Conservation (phyloP, 2,113 vertebrate genomes). For the Bubo scandiacus region DNA sequence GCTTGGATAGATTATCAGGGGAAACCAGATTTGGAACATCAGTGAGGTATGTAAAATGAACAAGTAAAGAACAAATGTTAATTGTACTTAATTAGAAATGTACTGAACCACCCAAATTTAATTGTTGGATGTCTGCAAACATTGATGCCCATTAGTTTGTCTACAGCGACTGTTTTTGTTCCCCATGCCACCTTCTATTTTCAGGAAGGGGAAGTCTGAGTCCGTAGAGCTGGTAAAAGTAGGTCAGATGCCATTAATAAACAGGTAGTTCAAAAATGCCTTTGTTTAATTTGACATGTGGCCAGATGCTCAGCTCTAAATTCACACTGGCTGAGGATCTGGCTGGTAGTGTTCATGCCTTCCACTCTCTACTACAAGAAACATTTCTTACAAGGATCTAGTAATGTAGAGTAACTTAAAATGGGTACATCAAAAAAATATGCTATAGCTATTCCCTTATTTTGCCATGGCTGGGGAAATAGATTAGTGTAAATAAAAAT, state of each 20-base stretch:
- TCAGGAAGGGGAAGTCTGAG: slow-evolving; percentile 9
- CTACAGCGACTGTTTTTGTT: not conserved
- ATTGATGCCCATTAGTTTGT: slow-evolving; percentile 49
- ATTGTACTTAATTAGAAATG: slow-evolving; percentile 71
- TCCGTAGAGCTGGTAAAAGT: not conserved
- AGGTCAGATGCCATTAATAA: slow-evolving; percentile 52
- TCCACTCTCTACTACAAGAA: not conserved
- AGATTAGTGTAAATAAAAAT: not conserved
- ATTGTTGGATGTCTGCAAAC: slow-evolving; percentile 39
- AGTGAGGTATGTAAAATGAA: slow-evolving; percentile 56
- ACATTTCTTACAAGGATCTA: not conserved
- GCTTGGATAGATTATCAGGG: slow-evolving; percentile 18
- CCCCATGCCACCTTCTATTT: slow-evolving; percentile 30
- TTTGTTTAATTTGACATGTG: slow-evolving; percentile 34
- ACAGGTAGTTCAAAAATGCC: slow-evolving; percentile 28
- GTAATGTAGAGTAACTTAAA: not conserved
- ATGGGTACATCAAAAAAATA: not conserved
- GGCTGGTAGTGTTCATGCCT: not conserved
- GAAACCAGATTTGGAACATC: slow-evolving; percentile 24
- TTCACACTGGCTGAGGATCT: not conserved
- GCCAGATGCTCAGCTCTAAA: not conserved
- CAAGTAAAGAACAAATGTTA: slow-evolving; percentile 55
- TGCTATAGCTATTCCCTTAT: not conserved
- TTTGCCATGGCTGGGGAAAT: not conserved
- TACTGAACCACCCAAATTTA: slow-evolving; percentile 63